Conservation (phyloP, 2,888 invertebrate species). For the Iselma pallidipennis region DNA sequence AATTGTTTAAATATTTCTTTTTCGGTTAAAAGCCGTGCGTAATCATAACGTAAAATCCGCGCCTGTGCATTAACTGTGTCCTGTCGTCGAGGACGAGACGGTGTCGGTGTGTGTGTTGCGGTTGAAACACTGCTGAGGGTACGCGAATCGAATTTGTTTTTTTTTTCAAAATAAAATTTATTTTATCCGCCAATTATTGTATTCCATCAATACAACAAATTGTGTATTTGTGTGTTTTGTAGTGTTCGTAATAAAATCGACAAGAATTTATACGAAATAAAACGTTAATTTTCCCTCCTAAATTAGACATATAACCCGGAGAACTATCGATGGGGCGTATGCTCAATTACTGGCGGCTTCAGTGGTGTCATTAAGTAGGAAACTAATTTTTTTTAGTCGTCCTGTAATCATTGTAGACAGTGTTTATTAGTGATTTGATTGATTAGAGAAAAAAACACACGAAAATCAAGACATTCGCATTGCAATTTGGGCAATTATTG, state of each 20-base stretch:
- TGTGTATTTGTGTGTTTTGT: too few relatives aligned
- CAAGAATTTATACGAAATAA: constrained; percentile 2
- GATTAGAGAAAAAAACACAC: background rate
- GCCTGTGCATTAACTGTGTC: constrained; percentile 25
- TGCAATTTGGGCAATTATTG: too few relatives aligned
- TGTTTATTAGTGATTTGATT: constrained; percentile 1
- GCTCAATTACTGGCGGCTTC: constrained; percentile 38
- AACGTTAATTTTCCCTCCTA: background rate
- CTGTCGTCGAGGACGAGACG: constrained; percentile 11
- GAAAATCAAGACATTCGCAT: background rate
- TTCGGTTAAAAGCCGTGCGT: constrained; percentile 9
- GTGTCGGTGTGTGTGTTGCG: constrained; percentile 32
- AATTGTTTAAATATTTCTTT: background rate
- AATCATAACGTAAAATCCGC: constrained; percentile 2
- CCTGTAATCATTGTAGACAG: constrained; percentile 1
- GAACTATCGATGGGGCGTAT: constrained; percentile 50
- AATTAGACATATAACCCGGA: too few relatives aligned
- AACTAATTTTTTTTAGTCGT: constrained; percentile 11
- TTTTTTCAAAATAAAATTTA: too few relatives aligned
- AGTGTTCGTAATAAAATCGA: constrained; percentile 17
- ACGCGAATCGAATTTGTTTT: constrained; percentile 44
- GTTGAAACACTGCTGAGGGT: constrained; percentile 47
- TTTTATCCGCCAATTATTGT: too few relatives aligned
- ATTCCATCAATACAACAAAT: too few relatives aligned
- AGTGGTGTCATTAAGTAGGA: constrained; percentile 32